Percentiles rank a stretch among this genome's conserved stretches.
phyloP scores from a whole-genome alignment of 2,888 invertebrate genomes.

The Synanthedon formicaeformis region DNA sequence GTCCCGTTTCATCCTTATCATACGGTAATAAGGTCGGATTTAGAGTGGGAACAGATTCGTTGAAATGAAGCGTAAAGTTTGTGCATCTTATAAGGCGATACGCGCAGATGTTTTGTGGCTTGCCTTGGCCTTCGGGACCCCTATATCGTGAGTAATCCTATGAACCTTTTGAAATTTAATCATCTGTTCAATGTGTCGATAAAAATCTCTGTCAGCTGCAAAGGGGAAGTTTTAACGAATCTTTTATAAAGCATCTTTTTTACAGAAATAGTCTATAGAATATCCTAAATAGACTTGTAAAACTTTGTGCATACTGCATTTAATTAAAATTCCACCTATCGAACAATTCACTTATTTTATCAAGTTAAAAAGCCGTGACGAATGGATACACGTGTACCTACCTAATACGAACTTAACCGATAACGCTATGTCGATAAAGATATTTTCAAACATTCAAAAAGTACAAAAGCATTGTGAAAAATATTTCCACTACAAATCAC shows the following conservation, averaged over 20 bases:
- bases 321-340: not conserved
- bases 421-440: no score
- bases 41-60: not conserved
- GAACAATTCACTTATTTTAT: not conserved
- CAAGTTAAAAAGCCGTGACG: not conserved
- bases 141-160: constrained; percentile 7
- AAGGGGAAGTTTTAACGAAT: no score
- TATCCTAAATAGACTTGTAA: no score
- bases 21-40: not conserved
- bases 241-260: no score
- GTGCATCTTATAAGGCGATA: constrained; percentile 7
- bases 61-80: not conserved
- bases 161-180: not conserved
- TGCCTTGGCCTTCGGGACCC: constrained; percentile 43
- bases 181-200: not conserved
- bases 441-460: no score
- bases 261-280: no score
- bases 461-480: no score
- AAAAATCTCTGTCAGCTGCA: no score
- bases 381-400: not conserved
- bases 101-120: constrained; percentile 42
- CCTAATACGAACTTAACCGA: no score
- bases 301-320: no score
- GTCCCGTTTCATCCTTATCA: not conserved
- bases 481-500: no score